phyloP scores from a whole-genome alignment of 2,113 vertebrate genomes.

The Trogon surrucura region DNA sequence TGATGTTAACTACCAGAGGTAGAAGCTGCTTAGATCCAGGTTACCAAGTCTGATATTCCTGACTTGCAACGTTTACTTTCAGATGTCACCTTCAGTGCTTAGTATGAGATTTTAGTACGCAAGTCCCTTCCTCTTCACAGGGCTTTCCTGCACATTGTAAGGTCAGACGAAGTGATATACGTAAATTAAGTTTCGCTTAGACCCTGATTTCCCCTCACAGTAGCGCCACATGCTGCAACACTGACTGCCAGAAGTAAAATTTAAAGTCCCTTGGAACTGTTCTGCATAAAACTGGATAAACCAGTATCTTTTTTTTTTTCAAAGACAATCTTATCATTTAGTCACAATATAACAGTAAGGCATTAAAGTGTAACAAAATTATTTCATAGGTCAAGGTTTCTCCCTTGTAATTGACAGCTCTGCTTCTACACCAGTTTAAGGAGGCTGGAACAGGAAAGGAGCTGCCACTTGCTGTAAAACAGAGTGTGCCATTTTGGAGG shows the following conservation, averaged over 20 bases:
- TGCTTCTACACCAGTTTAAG: not conserved
- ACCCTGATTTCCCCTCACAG: not conserved
- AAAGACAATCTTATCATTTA: not conserved
- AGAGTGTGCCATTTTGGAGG: not conserved
- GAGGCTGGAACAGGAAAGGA: not conserved
- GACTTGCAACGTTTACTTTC: not conserved
- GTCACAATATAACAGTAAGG: slow-evolving; percentile 5
- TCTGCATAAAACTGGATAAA: not conserved
- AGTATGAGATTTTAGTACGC: not conserved
- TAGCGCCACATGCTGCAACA: not conserved
- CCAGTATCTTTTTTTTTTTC: not conserved
- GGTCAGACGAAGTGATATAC: not conserved
- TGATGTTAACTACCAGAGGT: not conserved
- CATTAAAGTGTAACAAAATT: slow-evolving; percentile 37
- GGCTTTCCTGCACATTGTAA: not conserved
- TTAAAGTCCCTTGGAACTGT: not conserved
- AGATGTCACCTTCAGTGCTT: not conserved
- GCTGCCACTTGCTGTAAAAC: not conserved
- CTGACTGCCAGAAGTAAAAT: not conserved
- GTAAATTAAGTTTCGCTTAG: not conserved
- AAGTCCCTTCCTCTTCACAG: not conserved
- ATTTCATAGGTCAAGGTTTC: slow-evolving; percentile 40
- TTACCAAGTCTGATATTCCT: not conserved
- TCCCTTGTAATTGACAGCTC: not conserved
- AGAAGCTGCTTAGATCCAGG: not conserved